These are phyloP conservation scores for Lagenorhynchus albirostris DNA, from an alignment of 2,113 vertebrate genomes.

Conservation along the genomic window DNA sequence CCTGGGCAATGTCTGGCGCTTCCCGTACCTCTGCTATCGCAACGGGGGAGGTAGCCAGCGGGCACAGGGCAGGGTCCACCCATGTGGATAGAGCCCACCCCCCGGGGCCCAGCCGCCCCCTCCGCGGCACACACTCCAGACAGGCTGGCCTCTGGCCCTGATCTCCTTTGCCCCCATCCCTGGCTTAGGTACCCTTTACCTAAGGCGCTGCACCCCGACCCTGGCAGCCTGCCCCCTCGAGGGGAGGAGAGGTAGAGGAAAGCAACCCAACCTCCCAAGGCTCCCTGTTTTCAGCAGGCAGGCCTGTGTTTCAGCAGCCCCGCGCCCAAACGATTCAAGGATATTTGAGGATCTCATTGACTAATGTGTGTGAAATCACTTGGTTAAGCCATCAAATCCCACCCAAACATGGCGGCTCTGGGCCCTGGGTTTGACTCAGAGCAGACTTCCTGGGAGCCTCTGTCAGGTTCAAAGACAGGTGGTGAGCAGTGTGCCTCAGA, in stretches of 20 bases:
- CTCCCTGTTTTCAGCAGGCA: background rate
- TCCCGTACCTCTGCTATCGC: slow-evolving; percentile 99
- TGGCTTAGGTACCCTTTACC: background rate
- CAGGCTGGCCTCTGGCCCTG: slow-evolving; percentile 7
- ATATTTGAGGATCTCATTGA: background rate
- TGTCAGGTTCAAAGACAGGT: background rate
- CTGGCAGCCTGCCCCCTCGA: background rate
- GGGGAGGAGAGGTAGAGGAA: background rate
- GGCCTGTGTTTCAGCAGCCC: background rate
- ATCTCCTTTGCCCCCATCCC: background rate
- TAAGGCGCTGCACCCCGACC: background rate
- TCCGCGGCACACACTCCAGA: background rate
- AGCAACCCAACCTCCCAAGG: background rate
- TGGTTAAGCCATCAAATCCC: background rate
- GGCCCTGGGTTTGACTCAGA: background rate
- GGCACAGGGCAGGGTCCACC: slow-evolving; percentile 71
- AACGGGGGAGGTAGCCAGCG: slow-evolving; percentile 94
- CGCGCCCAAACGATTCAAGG: background rate
- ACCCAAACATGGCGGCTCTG: background rate
- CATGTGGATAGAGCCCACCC: slow-evolving; percentile 27
- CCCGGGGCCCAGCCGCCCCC: background rate
- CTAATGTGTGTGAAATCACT: background rate
- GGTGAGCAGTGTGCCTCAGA: background rate
- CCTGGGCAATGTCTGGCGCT: slow-evolving; percentile 98
- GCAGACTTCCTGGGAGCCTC: background rate